These are phyloP conservation scores for Cervus canadensis DNA, from an alignment of 2,113 vertebrate genomes.

Conservation along the genomic window DNA sequence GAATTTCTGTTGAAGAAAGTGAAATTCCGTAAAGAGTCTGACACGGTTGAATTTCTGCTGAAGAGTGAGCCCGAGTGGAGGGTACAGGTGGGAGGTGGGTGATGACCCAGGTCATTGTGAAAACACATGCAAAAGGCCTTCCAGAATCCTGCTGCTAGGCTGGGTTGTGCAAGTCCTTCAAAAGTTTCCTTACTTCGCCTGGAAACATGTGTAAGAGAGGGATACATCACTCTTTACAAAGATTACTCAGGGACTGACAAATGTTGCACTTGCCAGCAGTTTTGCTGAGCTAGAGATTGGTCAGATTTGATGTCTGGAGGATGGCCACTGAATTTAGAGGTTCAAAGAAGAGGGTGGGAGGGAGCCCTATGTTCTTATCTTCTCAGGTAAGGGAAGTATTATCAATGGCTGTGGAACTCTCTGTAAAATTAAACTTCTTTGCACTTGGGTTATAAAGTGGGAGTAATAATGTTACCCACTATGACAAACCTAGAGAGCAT, in stretches of 20 bases:
- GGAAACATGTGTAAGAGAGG: background rate
- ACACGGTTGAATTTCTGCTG: background rate
- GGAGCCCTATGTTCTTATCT: background rate
- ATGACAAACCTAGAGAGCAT: background rate
- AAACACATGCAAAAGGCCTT: background rate
- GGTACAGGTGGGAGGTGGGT: background rate
- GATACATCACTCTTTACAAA: background rate
- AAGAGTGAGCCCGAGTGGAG: background rate
- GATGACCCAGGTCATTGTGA: background rate
- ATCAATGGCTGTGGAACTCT: background rate
- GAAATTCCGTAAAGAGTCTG: background rate
- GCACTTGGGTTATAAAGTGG: background rate
- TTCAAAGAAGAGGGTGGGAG: background rate
- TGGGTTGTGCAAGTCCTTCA: background rate
- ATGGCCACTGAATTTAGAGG: background rate
- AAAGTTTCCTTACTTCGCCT: background rate
- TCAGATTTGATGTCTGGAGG: background rate
- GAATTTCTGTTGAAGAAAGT: background rate
- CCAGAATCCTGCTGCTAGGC: background rate
- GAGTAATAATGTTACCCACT: background rate
- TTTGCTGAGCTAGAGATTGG: constrained; percentile 1
- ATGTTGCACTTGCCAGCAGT: background rate
- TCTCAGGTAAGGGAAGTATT: background rate
- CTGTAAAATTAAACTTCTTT: background rate
- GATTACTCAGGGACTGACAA: background rate